Percentiles rank a stretch among this genome's conserved stretches.
Evolutionary conservation across 2,113 vertebrate genomes (phyloP).

Genomic region (Myrmophylax atrothorax): DNA sequence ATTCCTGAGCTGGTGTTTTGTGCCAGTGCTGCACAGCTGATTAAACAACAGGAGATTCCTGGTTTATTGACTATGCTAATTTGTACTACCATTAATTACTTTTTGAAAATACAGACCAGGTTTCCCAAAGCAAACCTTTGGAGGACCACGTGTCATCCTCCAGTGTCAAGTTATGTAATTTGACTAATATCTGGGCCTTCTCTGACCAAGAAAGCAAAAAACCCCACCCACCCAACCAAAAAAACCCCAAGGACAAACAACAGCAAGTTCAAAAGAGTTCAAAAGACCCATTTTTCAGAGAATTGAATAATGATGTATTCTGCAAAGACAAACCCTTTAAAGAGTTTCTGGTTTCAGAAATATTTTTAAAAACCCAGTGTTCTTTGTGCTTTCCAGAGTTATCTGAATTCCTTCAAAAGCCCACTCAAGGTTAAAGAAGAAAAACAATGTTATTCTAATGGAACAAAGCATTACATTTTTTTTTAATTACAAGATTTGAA

Average conservation of each 20-base stretch:
- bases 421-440: slow-evolving; percentile 27
- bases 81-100: background rate
- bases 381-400: slow-evolving; percentile 48
- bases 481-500: background rate
- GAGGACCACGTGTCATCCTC: background rate
- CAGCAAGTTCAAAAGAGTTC: background rate
- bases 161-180: background rate
- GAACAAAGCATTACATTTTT: background rate
- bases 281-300: background rate
- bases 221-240: background rate
- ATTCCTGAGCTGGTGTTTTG: background rate
- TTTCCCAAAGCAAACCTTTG: background rate
- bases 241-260: background rate
- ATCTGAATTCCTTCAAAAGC: slow-evolving; percentile 47
- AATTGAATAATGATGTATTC: slow-evolving; percentile 12
- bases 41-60: background rate
- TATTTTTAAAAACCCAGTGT: background rate
- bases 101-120: background rate
- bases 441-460: slow-evolving; percentile 18
- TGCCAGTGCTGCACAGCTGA: background rate
- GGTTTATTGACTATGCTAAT: background rate
- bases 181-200: background rate
- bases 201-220: background rate
- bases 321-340: slow-evolving; percentile 5
- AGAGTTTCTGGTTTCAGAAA: slow-evolving; percentile 38